A percentile compares a stretch with the other conserved stretches of the same genome.
These are phyloP conservation scores for Dinocampus coccinellae DNA, from an alignment of 2,888 invertebrate genomes.

Conservation along the genomic window DNA sequence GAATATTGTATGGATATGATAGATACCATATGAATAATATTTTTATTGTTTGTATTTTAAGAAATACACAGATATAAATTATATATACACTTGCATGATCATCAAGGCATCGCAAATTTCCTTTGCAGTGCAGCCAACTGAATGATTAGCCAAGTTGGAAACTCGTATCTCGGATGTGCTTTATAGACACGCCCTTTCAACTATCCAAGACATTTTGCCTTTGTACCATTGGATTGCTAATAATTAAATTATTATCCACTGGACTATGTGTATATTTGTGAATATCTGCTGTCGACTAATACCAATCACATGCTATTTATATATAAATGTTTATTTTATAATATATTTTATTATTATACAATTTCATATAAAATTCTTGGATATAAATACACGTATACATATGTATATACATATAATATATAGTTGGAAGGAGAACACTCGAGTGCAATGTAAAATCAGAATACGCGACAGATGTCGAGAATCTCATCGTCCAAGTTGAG, in stretches of 20 bases:
- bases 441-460: slow-evolving; percentile 60
- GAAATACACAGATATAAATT: slow-evolving; percentile 39
- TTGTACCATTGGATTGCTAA: slow-evolving; percentile 32
- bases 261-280: neutral
- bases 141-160: slow-evolving; percentile 67
- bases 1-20: too few species aligned
- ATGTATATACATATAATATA: too few species aligned
- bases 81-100: slow-evolving; percentile 53
- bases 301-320: too few species aligned
- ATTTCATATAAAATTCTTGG: too few species aligned
- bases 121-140: slow-evolving; percentile 67
- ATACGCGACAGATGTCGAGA: slow-evolving; percentile 66
- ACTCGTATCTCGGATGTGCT: slow-evolving; percentile 61
- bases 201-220: slow-evolving; percentile 36
- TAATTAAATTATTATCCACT: slow-evolving; percentile 36
- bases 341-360: too few species aligned
- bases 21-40: too few species aligned
- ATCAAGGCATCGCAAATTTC: slow-evolving; percentile 49
- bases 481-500: slow-evolving; percentile 61
- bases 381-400: too few species aligned
- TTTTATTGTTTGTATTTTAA: too few species aligned
- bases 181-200: slow-evolving; percentile 40
- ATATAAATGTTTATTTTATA: too few species aligned
- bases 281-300: too few species aligned
- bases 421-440: too few species aligned